Percentiles rank a stretch among this genome's conserved stretches.
phyloP scores from a whole-genome alignment of 2,797 vertebrate species.

The Trachops cirrhosus region DNA sequence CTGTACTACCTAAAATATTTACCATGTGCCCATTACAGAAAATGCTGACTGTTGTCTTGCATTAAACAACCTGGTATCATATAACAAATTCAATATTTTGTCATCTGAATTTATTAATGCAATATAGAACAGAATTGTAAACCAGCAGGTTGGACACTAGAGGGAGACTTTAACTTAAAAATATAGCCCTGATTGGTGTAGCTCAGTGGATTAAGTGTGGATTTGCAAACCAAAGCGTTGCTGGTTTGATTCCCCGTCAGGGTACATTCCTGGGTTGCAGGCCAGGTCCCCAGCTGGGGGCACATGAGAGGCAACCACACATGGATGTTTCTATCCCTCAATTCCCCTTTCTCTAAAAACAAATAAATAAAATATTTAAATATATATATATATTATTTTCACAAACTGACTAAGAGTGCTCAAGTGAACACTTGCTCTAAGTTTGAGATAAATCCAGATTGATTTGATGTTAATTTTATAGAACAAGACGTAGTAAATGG shows the following conservation, averaged over 20 bases:
- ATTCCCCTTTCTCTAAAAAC: too few relatives aligned
- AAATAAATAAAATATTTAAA: too few relatives aligned
- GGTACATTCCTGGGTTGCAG: too few relatives aligned
- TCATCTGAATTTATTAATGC: not conserved
- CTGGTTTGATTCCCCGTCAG: too few relatives aligned
- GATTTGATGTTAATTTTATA: not conserved
- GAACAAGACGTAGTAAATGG: not conserved
- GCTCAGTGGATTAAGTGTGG: too few relatives aligned
- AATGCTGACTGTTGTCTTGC: not conserved
- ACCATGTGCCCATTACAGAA: not conserved
- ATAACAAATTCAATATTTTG: not conserved
- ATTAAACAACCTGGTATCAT: not conserved
- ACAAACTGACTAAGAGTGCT: not conserved
- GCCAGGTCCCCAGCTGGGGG: too few relatives aligned
- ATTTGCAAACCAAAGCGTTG: too few relatives aligned
- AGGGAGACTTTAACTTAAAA: slow-evolving; percentile 30
- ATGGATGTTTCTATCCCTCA: too few relatives aligned
- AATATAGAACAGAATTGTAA: not conserved
- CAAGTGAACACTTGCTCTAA: not conserved
- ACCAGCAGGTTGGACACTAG: slow-evolving; percentile 39
- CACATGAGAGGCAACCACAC: too few relatives aligned
- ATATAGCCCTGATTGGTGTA: not conserved
- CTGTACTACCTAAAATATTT: not conserved
- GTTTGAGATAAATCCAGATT: not conserved
- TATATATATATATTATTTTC: not conserved